Evolutionary conservation across 2,888 invertebrate species (phyloP), one percentile per base, ranked within the genome.

Genomic region (Lasioglossum marginatum): DNA sequence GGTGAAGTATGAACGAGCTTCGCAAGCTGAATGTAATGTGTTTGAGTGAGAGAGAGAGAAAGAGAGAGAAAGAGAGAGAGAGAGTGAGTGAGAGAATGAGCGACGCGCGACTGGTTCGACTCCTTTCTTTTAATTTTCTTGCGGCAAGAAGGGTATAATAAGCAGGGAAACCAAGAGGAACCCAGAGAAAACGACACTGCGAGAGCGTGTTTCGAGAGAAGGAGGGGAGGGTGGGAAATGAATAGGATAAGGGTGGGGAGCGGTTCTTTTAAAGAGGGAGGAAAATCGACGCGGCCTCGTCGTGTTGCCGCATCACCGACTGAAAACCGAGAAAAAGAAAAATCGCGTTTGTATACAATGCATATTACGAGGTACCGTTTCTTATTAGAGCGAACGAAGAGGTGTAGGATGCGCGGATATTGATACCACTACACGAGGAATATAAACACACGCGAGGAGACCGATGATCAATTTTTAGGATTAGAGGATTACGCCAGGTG

Each of bases 141-240:
- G 91, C 91, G 92, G 91, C 87, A 91, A 90, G 87, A 90, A 91
- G 91, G 90, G 90, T 92, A 90, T 81, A 60, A 85, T 74, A 81
- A 82, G 68, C 81, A 87, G 63, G 31, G 66, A 66, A 66, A 66
- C 31, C 66, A 31, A 34, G 19, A 31, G 16, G 6, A 34, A 66
- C 34, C 66, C 16, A 19, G 31, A 27, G 81, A 66, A 57, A 48
- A 31, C 34, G 27, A 60, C 66, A 66, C 31, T 34, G 71, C 12
- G n/a, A 71, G 16, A 71, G 16, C 6, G 71, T 37, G 4, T 37
- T 34, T 68, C 10, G 43, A 14, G 63, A 57, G n/a, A 4, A 19
- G 45, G 27, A 23, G 1, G 66, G 66, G 70, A 6, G 60, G 48
- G n/a, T 73, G 57, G 68, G 43, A 34, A 27, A 34, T 27, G 31